These are phyloP conservation scores for Cotesia chilonis DNA, from an alignment of 1,140 invertebrate species.

Conservation along the genomic window DNA sequence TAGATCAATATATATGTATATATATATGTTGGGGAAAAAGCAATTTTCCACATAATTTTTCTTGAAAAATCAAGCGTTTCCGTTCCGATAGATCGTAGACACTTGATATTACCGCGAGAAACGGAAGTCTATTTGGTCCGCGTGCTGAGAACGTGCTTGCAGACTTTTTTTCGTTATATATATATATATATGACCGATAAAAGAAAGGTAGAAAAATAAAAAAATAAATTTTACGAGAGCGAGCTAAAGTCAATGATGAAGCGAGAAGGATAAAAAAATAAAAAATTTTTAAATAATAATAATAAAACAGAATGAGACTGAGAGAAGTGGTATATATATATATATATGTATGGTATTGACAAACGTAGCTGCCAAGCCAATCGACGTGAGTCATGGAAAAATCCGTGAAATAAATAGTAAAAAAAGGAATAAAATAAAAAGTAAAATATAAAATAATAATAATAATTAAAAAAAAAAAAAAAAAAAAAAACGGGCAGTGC, in stretches of 20 bases:
- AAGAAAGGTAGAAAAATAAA: constrained; percentile 21
- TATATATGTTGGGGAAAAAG: constrained; percentile 19
- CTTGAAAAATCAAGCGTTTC: constrained; percentile 39
- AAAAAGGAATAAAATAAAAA: not conserved
- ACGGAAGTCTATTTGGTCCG: constrained; percentile 39
- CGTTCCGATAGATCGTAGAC: constrained; percentile 36
- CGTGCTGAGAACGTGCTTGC: constrained; percentile 32
- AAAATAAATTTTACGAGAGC: not conserved
- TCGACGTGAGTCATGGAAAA: constrained; percentile 32
- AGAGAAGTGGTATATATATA: constrained; percentile 9
- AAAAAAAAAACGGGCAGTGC: not conserved
- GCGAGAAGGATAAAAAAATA: not conserved
- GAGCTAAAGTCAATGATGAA: not conserved
- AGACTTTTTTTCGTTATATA: constrained; percentile 17
- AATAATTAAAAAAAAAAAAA: not conserved
- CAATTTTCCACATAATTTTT: constrained; percentile 40
- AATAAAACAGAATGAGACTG: constrained; percentile 7
- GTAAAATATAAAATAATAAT: not conserved
- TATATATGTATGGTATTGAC: constrained; percentile 8
- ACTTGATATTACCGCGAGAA: constrained; percentile 35
- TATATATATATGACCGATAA: not conserved
- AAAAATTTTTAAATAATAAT: constrained; percentile 18
- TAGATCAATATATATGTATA: not conserved
- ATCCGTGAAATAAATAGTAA: constrained; percentile 14
- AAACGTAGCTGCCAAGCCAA: constrained; percentile 30